phyloP scores from a whole-genome alignment of 2,797 vertebrate species.

The Pogoniulus pusillus region DNA sequence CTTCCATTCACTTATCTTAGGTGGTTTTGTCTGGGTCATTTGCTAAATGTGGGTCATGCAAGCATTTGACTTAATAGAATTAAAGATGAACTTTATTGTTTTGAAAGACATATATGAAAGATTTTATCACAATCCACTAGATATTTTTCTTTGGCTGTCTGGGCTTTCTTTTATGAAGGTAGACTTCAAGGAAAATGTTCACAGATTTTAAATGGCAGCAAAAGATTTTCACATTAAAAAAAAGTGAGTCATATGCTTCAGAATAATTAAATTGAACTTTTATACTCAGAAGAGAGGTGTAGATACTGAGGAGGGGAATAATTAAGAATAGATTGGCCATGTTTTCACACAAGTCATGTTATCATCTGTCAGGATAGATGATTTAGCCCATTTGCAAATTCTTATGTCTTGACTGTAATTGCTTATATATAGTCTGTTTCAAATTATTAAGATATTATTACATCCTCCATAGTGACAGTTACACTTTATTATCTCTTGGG shows the following conservation, averaged over 20 bases:
- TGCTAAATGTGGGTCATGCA: not conserved
- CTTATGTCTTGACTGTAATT: not conserved
- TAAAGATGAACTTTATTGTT: not conserved
- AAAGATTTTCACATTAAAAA: not conserved
- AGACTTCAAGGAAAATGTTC: not conserved
- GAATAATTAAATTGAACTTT: not conserved
- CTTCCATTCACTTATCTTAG: not conserved
- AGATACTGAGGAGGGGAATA: not conserved
- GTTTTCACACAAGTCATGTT: not conserved
- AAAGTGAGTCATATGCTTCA: not conserved
- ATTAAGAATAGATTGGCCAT: not conserved
- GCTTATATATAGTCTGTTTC: not conserved
- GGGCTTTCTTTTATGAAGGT: not conserved
- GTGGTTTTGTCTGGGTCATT: not conserved
- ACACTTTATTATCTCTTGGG: not conserved
- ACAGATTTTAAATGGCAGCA: not conserved
- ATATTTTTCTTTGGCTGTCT: not conserved
- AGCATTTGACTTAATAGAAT: not conserved
- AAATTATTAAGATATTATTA: slow-evolving; percentile 25
- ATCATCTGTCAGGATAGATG: not conserved
- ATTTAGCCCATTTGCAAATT: not conserved
- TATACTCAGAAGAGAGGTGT: not conserved
- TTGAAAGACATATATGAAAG: not conserved
- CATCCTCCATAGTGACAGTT: not conserved
- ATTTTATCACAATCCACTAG: not conserved